These are phyloP conservation scores for Hydrozoanthus tunicans DNA, from an alignment of 64 coral and sea anemone species.

Conservation along the genomic window DNA sequence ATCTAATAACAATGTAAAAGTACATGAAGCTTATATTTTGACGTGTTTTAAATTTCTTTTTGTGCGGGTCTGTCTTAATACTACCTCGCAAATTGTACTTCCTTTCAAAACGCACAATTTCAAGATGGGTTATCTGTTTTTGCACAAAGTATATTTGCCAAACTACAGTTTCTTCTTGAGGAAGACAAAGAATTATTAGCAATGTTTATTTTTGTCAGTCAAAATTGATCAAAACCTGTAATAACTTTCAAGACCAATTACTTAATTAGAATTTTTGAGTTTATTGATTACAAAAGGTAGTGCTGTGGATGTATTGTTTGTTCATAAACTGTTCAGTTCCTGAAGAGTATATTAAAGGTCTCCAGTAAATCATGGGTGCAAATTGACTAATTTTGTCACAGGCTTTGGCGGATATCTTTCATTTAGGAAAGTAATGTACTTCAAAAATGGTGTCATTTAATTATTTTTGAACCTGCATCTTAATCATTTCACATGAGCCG, in stretches of 20 bases:
- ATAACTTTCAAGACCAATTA: conserved; percentile 44
- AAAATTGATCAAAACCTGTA: conserved; percentile 26
- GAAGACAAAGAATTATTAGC: conserved; percentile 13
- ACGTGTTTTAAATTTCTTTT: not conserved
- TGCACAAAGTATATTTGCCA: conserved; percentile 47
- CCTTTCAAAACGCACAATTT: conserved; percentile 16
- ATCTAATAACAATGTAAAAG: conserved; percentile 19
- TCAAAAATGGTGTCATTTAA: conserved; percentile 33
- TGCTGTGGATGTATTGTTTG: not conserved
- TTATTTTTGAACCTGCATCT: not conserved
- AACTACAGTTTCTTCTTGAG: conserved; percentile 22
- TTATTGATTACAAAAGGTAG: conserved; percentile 15
- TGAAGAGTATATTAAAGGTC: conserved; percentile 45
- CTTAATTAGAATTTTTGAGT: conserved; percentile 47
- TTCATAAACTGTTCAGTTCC: not conserved
- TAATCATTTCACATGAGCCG: conserved; percentile 51
- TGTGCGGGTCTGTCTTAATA: conserved; percentile 18
- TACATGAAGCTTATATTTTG: conserved; percentile 7
- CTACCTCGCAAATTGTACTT: not conserved
- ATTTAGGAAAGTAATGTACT: conserved; percentile 43
- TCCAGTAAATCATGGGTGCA: conserved; percentile 18
- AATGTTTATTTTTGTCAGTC: conserved; percentile 5
- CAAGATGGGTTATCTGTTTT: not conserved
- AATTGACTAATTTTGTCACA: conserved; percentile 14
- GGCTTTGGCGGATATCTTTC: conserved; percentile 50